Percentiles rank a stretch among this genome's conserved stretches.
phyloP scores from a whole-genome alignment of 1,140 invertebrate genomes.

The Aphaenogaster floridana region DNA sequence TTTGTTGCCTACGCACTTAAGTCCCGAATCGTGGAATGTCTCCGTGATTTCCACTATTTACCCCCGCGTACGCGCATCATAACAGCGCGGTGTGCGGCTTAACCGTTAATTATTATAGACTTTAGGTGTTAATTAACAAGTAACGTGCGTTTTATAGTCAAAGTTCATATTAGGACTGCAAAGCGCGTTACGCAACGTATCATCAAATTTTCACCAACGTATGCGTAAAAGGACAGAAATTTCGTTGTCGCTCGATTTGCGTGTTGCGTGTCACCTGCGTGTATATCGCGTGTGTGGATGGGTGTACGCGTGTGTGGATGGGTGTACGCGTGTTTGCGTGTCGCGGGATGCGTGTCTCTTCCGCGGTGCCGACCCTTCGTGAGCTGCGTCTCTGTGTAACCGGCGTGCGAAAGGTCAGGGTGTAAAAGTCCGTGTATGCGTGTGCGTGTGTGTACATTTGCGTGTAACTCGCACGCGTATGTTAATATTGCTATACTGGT shows the following conservation, averaged over 20 bases:
- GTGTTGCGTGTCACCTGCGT: slow-evolving; percentile 51
- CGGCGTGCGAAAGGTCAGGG: slow-evolving; percentile 9
- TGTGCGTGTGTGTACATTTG: slow-evolving; percentile 17
- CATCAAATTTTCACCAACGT: slow-evolving; percentile 52
- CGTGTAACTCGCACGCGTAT: slow-evolving; percentile 51
- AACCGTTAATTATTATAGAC: slow-evolving; percentile 80
- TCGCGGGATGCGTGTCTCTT: neutral
- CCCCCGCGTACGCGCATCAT: slow-evolving; percentile 70
- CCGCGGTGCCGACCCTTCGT: neutral
- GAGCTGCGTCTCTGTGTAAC: neutral
- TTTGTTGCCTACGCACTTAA: slow-evolving; percentile 83
- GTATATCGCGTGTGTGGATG: neutral
- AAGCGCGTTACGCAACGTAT: slow-evolving; percentile 43
- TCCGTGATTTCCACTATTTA: slow-evolving; percentile 83
- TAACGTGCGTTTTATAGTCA: slow-evolving; percentile 82
- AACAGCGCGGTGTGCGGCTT: slow-evolving; percentile 78
- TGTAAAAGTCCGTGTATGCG: neutral
- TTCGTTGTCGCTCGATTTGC: slow-evolving; percentile 82
- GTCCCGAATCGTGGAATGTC: slow-evolving; percentile 87
- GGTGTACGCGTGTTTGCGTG: neutral
- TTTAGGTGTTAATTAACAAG: slow-evolving; percentile 84
- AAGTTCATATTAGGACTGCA: slow-evolving; percentile 82
- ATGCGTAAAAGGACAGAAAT: slow-evolving; percentile 78
- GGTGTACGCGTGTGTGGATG: neutral
- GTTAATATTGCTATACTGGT: slow-evolving; percentile 73